phyloP scores from a whole-genome alignment of 2,797 vertebrate species.

The Anguilla anguilla region DNA sequence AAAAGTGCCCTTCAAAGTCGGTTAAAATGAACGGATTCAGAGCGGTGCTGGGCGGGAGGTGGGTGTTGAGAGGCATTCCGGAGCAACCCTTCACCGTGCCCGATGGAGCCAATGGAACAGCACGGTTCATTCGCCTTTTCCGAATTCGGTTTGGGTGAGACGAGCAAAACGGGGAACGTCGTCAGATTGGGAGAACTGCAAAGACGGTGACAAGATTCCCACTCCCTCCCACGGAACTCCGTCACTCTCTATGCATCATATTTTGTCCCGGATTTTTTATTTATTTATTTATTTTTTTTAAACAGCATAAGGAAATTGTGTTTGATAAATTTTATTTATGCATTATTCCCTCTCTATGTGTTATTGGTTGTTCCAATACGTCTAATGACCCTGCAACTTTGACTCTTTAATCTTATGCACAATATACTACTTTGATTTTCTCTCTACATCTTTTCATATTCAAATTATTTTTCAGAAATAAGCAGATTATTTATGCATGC shows the following conservation, averaged over 20 bases:
- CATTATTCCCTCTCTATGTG: neutral
- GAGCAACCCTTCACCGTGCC: neutral
- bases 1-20: neutral
- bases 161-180: neutral
- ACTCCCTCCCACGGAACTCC: neutral
- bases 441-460: neutral
- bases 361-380: neutral
- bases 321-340: neutral
- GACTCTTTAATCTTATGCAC: neutral
- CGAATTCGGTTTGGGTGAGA: neutral
- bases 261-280: neutral
- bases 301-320: neutral
- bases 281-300: neutral
- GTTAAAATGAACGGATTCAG: neutral
- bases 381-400: neutral
- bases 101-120: slow-evolving; percentile 39
- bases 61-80: slow-evolving; percentile 3
- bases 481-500: neutral
- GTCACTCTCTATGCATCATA: neutral
- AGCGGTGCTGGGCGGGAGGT: too few species aligned
- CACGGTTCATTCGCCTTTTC: slow-evolving; percentile 29
- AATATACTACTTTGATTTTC: neutral
- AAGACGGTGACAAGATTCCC: neutral
- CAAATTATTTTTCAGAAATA: neutral
- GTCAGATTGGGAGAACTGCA: neutral